Base-by-base conservation (phyloP, 2,113 vertebrate species). In the Heptranchias perlo region DNA sequence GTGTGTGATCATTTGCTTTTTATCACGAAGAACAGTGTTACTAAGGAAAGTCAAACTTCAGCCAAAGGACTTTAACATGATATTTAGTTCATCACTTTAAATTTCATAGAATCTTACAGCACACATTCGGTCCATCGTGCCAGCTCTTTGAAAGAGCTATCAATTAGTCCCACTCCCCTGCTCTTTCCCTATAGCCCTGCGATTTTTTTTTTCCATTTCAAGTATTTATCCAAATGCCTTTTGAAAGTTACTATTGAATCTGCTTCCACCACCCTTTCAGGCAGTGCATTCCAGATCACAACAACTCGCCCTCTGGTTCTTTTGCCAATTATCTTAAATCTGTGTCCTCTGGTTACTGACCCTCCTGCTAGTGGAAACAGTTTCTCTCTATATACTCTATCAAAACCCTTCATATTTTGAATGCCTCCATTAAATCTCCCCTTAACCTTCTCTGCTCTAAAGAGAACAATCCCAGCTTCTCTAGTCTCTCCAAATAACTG, bases 181-280 rank as follows among this genome's bases (percentile, higher is more conserved):
- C n/a, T 11, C 35, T 93, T 58, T 58, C 52, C 52, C 31, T 31
- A 91, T 21, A 39, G 58, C 89, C 35, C 10, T 93, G 35, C 89
- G 64, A 39, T 93, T 39, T 91, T 91, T 93, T 39, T 91, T 91
- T 93, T 62, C 49, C 52, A 91, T 86, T 47, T 86, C 44, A 28
- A 52, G 49, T 89, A 89, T 3, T 7, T 58, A 21, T 62, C 58
- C 58, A 39, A n/a, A 39, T 93, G 5, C 89, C 4, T 93, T 18
- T 93, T 62, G 61, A 82, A 82, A 82, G 78, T 82, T 82, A 82
- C 14, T 21, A 82, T 82, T 82, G 16, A 93, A 93, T 39, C 89
- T n/a, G 61, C 58, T 64, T 58, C 58, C 0, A 31, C 78, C 58
- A 23, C 21, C 58, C 16, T 93, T 62, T 93, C 52, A 58, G 3